Conservation (phyloP, 2,113 vertebrate species). For the Ochotona curzoniae region DNA sequence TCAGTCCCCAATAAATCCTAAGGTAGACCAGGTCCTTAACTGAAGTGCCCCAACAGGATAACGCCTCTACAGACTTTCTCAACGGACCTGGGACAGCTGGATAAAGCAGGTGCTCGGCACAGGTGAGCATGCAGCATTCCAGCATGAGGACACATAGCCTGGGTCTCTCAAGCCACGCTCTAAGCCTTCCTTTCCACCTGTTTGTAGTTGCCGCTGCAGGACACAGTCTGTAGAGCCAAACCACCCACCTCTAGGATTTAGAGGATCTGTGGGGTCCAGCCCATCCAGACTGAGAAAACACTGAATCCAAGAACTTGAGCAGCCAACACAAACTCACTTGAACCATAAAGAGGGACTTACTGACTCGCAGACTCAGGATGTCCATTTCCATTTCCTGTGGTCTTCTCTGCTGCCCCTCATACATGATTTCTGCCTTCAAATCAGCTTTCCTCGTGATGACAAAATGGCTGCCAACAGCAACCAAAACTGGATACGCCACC, state of each 20-base stretch:
- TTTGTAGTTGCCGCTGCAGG: neutral
- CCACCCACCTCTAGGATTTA: neutral
- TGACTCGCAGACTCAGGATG: neutral
- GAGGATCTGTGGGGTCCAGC: neutral
- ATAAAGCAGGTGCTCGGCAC: no score
- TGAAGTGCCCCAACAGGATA: no score
- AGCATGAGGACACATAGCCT: neutral
- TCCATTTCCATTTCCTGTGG: neutral
- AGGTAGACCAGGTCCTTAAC: neutral
- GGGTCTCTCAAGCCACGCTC: neutral
- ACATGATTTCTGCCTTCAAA: neutral
- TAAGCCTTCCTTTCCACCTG: neutral
- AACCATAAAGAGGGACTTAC: neutral
- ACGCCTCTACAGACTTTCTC: neutral
- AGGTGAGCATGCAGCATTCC: neutral
- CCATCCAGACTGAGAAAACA: neutral
- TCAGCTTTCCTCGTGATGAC: neutral
- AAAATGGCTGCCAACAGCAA: slow-evolving; percentile 11
- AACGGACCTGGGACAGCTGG: neutral
- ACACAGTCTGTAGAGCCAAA: neutral
- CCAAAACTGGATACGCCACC: neutral
- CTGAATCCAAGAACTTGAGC: neutral
- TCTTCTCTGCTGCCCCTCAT: neutral
- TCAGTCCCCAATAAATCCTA: neutral
- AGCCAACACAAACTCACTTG: neutral